These are phyloP conservation scores for Eunapius fragilis DNA, from an alignment of 37 sponge, comb jelly and placozoan genomes.

Conservation along the genomic window DNA sequence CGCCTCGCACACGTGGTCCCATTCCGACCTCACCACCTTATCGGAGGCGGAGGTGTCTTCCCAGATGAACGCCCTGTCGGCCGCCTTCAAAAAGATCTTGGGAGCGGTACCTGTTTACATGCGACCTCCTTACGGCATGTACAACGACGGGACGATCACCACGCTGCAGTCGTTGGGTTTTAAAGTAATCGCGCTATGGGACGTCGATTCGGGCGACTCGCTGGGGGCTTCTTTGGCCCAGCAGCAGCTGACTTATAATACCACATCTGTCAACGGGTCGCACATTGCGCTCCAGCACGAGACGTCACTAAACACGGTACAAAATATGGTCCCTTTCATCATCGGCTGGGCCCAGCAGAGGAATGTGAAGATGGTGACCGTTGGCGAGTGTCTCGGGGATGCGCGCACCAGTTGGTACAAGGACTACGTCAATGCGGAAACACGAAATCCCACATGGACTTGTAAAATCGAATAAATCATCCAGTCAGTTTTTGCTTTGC, in stretches of 20 bases:
- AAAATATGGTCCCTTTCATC: not conserved
- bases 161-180: not conserved
- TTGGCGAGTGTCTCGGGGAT: not conserved
- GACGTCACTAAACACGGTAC: not conserved
- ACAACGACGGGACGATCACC: not conserved
- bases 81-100: not conserved
- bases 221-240: not conserved
- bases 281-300: not conserved
- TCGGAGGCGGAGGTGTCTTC: not conserved
- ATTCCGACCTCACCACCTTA: not conserved
- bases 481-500: too few species aligned
- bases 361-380: not conserved
- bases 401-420: not conserved
- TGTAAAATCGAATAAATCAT: not conserved
- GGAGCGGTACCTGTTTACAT: not conserved
- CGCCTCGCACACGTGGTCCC: not conserved
- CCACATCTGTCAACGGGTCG: not conserved
- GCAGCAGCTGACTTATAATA: not conserved
- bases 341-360: not conserved
- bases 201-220: not conserved
- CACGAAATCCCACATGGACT: not conserved
- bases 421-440: not conserved
- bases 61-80: not conserved
- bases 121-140: not conserved
- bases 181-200: not conserved